Evolutionary conservation across 2,888 invertebrate genomes (phyloP).

Genomic region (Acronicta alni): DNA sequence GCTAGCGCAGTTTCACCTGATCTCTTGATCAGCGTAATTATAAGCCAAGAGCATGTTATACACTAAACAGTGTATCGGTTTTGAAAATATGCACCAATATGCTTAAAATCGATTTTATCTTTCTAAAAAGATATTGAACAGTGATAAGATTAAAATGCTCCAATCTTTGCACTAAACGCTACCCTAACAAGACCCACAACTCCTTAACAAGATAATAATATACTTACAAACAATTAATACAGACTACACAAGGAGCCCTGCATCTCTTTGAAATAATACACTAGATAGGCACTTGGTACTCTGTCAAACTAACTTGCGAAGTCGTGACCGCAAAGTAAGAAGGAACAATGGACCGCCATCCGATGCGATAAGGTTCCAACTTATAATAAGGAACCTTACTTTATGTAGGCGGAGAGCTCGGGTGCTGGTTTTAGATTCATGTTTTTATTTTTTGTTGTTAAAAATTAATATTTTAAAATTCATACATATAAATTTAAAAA

Average conservation of each 20-base stretch:
- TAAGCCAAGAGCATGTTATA: too few species aligned
- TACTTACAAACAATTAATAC: conserved; percentile 5
- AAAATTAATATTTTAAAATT: too few species aligned
- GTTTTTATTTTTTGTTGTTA: not conserved
- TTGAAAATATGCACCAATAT: too few species aligned
- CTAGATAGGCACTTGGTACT: conserved; percentile 53
- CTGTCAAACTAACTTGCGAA: conserved; percentile 65
- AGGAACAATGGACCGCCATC: conserved; percentile 55
- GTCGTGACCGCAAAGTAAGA: conserved; percentile 58
- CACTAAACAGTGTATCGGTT: too few species aligned
- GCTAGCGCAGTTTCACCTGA: too few species aligned
- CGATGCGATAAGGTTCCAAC: conserved; percentile 71
- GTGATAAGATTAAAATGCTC: too few species aligned
- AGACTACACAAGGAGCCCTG: not conserved
- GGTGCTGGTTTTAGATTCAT: not conserved
- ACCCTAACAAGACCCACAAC: too few species aligned
- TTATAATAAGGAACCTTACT: conserved; percentile 71
- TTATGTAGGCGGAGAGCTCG: conserved; percentile 58
- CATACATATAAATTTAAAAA: too few species aligned
- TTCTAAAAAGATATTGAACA: too few species aligned
- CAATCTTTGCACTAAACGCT: not conserved
- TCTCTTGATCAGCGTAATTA: too few species aligned
- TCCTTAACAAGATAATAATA: not conserved
- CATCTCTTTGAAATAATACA: conserved; percentile 37
- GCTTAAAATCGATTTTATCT: too few species aligned